These are phyloP conservation scores for Liparis tanakae DNA, from an alignment of 2,797 vertebrate genomes.

Conservation along the genomic window DNA sequence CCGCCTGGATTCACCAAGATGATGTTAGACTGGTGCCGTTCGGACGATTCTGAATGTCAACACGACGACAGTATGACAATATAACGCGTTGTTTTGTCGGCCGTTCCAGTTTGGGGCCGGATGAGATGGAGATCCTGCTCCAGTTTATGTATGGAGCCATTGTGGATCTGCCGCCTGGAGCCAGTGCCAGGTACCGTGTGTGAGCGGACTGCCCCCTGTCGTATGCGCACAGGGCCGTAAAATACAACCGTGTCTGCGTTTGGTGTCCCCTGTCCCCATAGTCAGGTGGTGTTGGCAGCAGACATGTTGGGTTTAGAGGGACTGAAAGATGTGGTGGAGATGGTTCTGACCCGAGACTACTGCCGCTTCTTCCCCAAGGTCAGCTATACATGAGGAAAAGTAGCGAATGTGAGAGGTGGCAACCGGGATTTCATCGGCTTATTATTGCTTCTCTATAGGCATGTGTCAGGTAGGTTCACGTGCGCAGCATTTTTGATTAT, in stretches of 20 bases:
- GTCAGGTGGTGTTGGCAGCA: conserved; percentile 90
- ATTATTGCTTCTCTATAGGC: neutral
- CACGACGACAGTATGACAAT: neutral
- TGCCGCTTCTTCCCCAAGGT: conserved; percentile 93
- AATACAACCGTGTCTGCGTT: conserved; percentile 32
- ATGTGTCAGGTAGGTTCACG: neutral
- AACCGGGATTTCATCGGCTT: neutral
- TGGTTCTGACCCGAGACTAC: conserved; percentile 92
- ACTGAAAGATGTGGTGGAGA: conserved; percentile 91
- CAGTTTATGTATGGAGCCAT: conserved; percentile 94
- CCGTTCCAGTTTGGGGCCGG: conserved; percentile 85
- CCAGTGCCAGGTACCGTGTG: conserved; percentile 86
- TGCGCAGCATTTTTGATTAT: neutral
- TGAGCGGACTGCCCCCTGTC: neutral
- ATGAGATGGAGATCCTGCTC: conserved; percentile 91
- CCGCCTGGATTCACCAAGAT: neutral
- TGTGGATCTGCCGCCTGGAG: conserved; percentile 89
- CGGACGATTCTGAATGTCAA: neutral
- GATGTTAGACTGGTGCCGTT: neutral
- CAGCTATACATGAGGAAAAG: conserved; percentile 14
- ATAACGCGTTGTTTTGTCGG: conserved; percentile 2
- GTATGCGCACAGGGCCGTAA: neutral
- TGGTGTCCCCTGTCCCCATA: conserved; percentile 64
- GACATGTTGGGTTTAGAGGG: conserved; percentile 96
- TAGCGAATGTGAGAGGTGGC: neutral